Conservation (phyloP, 2,888 invertebrate genomes). For the Aphodius granarius region DNA sequence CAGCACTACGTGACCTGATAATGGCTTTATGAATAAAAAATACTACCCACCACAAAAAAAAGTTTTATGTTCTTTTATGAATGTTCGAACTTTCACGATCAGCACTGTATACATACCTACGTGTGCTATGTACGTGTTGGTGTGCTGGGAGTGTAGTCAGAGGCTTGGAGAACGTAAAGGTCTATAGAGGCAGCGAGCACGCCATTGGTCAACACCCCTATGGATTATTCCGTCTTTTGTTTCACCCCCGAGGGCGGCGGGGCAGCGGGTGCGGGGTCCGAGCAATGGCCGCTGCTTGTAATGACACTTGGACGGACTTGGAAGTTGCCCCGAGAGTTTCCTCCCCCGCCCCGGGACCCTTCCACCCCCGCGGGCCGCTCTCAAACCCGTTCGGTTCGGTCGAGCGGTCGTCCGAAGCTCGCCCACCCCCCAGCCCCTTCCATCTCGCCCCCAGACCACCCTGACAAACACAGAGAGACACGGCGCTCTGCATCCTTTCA, state of each 20-base stretch:
- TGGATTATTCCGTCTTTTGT: conserved; percentile 57
- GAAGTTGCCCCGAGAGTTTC: conserved; percentile 47
- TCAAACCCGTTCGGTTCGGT: conserved; percentile 35
- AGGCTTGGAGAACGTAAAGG: conserved; percentile 22
- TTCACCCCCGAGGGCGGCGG: conserved; percentile 46
- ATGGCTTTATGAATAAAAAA: no score
- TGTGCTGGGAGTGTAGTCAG: background rate
- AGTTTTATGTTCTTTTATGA: no score
- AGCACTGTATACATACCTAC: no score
- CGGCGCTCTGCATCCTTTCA: background rate
- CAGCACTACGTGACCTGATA: no score
- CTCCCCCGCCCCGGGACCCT: conserved; percentile 30
- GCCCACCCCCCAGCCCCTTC: background rate
- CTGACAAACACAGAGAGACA: background rate
- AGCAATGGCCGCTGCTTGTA: conserved; percentile 54
- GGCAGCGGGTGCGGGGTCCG: conserved; percentile 40
- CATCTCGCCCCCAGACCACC: background rate
- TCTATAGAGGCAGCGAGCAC: conserved; percentile 40
- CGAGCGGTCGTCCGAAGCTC: background rate
- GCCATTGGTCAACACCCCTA: conserved; percentile 55
- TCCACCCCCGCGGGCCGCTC: conserved; percentile 34
- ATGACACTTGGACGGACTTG: conserved; percentile 53
- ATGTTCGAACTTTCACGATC: no score
- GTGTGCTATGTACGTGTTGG: background rate
- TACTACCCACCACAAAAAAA: no score